A percentile compares a stretch with the other conserved stretches of the same genome.
Evolutionary conservation across 2,888 invertebrate genomes (phyloP).

Genomic region (Mythimna loreyi): DNA sequence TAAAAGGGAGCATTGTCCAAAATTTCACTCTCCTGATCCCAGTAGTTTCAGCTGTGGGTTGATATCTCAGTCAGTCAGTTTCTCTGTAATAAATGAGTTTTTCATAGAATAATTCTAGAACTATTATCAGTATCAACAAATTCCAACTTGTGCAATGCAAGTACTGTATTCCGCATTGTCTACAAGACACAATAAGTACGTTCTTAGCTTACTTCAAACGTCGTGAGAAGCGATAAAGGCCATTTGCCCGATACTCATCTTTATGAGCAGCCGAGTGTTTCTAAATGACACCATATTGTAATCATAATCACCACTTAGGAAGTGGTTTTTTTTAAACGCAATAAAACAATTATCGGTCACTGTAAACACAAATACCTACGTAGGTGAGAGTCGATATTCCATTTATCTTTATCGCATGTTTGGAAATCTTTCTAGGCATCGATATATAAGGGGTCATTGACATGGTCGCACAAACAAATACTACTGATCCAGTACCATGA

Average conservation of each 20-base stretch:
- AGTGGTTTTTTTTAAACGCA: constrained; percentile 25
- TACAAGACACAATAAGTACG: neutral
- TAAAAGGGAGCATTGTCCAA: too few species aligned
- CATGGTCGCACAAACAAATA: too few species aligned
- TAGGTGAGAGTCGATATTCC: neutral
- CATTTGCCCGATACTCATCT: constrained; percentile 21
- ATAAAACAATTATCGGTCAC: constrained; percentile 40
- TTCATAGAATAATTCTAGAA: neutral
- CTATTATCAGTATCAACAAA: neutral
- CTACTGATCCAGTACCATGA: too few species aligned
- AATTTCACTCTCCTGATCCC: too few species aligned
- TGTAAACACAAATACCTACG: neutral
- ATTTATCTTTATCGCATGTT: neutral
- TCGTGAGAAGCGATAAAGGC: constrained; percentile 26
- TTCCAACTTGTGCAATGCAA: neutral
- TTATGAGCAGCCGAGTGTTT: constrained; percentile 19
- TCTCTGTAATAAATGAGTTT: too few species aligned
- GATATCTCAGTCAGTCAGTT: too few species aligned
- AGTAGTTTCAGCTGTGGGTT: too few species aligned
- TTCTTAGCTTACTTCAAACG: neutral
- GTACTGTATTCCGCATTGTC: neutral
- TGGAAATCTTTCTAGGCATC: neutral
- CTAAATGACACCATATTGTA: constrained; percentile 37
- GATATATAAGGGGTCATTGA: too few species aligned
- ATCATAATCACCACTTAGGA: neutral